Evolutionary conservation across 64 coral and sea anemone genomes (phyloP).

Genomic region (Acropora tenuis): DNA sequence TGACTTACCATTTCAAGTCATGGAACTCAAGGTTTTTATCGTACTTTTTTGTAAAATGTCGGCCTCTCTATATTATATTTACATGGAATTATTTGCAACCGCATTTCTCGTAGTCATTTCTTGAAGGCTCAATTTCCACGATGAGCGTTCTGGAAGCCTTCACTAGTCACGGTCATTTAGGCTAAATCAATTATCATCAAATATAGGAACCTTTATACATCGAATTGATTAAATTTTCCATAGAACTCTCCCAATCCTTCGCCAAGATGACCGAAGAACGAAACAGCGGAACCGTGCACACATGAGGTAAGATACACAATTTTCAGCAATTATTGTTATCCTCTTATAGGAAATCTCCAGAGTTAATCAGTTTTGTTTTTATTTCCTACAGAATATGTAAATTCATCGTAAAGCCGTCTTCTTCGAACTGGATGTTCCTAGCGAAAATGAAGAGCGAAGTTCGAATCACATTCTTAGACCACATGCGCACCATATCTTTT

Average conservation of each 20-base stretch:
- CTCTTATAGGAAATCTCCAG: background rate
- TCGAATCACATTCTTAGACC: too few species aligned
- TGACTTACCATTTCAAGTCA: slow-evolving; percentile 75
- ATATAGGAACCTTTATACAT: too few species aligned
- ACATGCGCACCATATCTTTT: too few species aligned
- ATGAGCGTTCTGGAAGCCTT: too few species aligned
- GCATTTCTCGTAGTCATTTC: too few species aligned
- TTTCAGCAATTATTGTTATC: background rate
- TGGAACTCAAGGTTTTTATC: slow-evolving; percentile 57
- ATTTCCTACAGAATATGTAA: background rate
- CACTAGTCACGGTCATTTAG: too few species aligned
- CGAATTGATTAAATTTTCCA: background rate
- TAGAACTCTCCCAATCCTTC: slow-evolving; percentile 47
- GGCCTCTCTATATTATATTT: background rate
- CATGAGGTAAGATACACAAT: background rate
- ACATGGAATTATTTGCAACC: background rate
- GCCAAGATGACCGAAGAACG: slow-evolving; percentile 22
- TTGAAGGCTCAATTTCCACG: too few species aligned
- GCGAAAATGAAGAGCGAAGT: too few species aligned
- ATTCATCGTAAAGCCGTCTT: background rate
- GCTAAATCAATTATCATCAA: too few species aligned
- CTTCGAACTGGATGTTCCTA: background rate
- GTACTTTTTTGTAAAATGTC: background rate
- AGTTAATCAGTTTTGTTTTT: background rate
- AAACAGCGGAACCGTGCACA: background rate